A percentile compares a stretch with the other conserved stretches of the same genome.
These are phyloP conservation scores for Polydrusus pterygomalis DNA, from an alignment of 2,888 invertebrate genomes.

Conservation along the genomic window DNA sequence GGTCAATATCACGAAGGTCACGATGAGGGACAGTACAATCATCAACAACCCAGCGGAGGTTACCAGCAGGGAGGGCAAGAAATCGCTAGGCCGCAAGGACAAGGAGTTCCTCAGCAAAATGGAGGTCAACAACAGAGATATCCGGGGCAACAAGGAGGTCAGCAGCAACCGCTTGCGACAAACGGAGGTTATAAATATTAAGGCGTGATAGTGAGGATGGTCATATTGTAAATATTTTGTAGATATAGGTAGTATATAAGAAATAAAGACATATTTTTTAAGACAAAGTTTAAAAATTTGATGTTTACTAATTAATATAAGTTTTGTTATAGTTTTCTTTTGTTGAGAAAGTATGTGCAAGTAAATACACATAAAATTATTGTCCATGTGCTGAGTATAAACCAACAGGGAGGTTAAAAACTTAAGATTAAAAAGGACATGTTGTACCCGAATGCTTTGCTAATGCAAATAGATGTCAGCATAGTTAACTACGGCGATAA, in stretches of 20 bases:
- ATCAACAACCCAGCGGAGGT: constrained; percentile 30
- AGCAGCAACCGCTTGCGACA: constrained; percentile 33
- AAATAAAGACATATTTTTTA: constrained; percentile 7
- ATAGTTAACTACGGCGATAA: too few relatives aligned
- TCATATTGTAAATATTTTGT: constrained; percentile 30
- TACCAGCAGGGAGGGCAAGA: constrained; percentile 37
- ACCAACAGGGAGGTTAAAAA: too few relatives aligned
- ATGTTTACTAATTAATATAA: too few relatives aligned
- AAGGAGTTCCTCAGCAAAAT: constrained; percentile 19
- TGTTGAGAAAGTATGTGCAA: too few relatives aligned
- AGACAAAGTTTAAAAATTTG: neutral
- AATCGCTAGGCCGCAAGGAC: constrained; percentile 13
- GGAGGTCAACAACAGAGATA: constrained; percentile 25
- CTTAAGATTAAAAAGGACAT: too few relatives aligned
- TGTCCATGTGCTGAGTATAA: too few relatives aligned
- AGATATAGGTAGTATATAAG: constrained; percentile 13
- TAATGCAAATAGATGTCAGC: too few relatives aligned
- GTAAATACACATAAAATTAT: too few relatives aligned
- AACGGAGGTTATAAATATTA: constrained; percentile 52
- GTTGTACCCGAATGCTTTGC: too few relatives aligned
- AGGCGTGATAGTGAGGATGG: neutral
- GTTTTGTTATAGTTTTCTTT: too few relatives aligned
- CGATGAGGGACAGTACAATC: constrained; percentile 49
- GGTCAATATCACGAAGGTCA: constrained; percentile 52
- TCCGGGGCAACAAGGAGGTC: constrained; percentile 28